Evolutionary conservation across 1,140 invertebrate species (phyloP).

Genomic region (Diploscapter pachys): DNA sequence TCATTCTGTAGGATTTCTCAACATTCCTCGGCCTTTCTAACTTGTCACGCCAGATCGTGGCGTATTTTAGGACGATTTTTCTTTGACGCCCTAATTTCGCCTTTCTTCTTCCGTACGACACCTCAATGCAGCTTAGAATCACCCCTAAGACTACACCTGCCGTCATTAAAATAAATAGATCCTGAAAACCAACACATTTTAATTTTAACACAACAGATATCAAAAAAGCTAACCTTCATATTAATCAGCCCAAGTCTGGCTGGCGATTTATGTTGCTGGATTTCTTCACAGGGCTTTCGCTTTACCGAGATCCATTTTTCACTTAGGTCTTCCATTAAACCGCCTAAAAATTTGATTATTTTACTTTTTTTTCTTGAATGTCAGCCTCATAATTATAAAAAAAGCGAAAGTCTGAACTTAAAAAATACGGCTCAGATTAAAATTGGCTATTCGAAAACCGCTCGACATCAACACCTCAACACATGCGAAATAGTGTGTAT

Average conservation of each 20-base stretch:
- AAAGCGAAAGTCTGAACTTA: too few species aligned
- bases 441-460: neutral
- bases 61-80: constrained; percentile 39
- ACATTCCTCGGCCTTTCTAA: constrained; percentile 6
- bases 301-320: constrained; percentile 79
- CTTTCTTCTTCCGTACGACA: constrained; percentile 40
- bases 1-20: constrained; percentile 15
- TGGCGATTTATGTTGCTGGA: constrained; percentile 47
- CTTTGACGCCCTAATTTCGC: constrained; percentile 30
- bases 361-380: neutral
- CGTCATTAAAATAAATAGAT: constrained; percentile 49
- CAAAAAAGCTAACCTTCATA: constrained; percentile 35
- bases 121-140: constrained; percentile 48
- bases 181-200: constrained; percentile 18
- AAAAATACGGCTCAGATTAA: too few species aligned
- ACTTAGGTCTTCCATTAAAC: constrained; percentile 93
- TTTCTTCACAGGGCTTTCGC: constrained; percentile 30
- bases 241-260: constrained; percentile 48
- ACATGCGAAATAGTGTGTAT: too few species aligned
- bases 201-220: neutral
- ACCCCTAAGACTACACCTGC: constrained; percentile 46
- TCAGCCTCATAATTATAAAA: too few species aligned
- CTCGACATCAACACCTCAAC: neutral
- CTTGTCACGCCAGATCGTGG: constrained; percentile 34
- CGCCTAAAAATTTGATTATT: constrained; percentile 69